Evolutionary conservation across 2,888 invertebrate genomes (phyloP).

Genomic region (Parnassius apollo): DNA sequence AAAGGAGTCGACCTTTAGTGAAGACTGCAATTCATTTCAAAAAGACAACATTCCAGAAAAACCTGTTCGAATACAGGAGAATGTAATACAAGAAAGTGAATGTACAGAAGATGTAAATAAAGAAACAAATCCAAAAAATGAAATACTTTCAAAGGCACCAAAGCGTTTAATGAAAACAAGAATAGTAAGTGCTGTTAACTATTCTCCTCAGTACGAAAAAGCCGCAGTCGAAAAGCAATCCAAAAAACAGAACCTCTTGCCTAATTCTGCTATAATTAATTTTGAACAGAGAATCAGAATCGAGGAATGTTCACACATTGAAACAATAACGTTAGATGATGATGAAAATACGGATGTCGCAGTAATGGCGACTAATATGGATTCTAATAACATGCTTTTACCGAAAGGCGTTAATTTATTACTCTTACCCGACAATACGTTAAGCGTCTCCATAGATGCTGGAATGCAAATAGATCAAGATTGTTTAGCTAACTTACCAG

Average conservation of each 20-base stretch:
- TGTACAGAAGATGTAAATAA: background rate
- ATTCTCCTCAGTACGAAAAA: background rate
- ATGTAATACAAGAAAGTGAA: too few relatives aligned
- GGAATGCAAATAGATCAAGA: slow-evolving; percentile 33
- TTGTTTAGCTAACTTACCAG: slow-evolving; percentile 40
- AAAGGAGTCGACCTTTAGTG: background rate
- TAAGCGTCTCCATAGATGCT: slow-evolving; percentile 42
- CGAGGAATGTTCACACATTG: background rate
- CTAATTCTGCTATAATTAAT: background rate
- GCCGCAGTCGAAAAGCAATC: background rate
- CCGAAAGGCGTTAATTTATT: slow-evolving; percentile 47
- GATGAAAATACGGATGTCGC: slow-evolving; percentile 2
- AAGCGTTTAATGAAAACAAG: background rate
- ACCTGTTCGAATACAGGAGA: background rate
- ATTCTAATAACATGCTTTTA: slow-evolving; percentile 30
- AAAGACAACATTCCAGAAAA: background rate
- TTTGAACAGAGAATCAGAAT: background rate
- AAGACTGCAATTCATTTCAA: background rate
- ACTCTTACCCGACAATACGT: slow-evolving; percentile 41
- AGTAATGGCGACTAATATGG: slow-evolving; percentile 8
- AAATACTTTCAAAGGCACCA: background rate
- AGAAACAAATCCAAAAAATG: background rate
- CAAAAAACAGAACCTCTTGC: background rate
- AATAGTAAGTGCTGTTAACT: background rate
- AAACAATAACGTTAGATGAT: slow-evolving; percentile 16